Percentiles rank a stretch among this genome's conserved stretches.
These are phyloP conservation scores for Chaetodon trifascialis DNA, from an alignment of 2,113 vertebrate species.

Conservation along the genomic window DNA sequence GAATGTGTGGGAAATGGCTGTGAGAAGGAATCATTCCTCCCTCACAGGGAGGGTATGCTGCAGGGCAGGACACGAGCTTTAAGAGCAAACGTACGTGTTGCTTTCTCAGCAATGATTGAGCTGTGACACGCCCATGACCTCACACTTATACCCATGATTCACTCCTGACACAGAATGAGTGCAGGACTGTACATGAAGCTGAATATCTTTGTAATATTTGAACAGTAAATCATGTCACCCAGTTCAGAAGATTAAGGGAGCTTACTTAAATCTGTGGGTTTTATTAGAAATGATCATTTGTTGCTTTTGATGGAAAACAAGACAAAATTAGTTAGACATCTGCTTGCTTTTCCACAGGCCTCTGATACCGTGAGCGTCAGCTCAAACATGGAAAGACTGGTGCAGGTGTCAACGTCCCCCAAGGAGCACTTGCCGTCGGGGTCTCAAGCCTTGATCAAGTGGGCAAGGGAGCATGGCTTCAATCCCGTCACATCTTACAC, in stretches of 20 bases:
- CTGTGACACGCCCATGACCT: conserved; percentile 55
- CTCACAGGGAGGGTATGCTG: conserved; percentile 52
- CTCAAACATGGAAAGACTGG: conserved; percentile 60
- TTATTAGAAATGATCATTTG: background rate
- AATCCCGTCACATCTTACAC: conserved; percentile 92
- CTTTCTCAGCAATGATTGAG: conserved; percentile 59
- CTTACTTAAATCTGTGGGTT: background rate
- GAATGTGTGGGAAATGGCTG: conserved; percentile 76
- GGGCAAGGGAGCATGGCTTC: conserved; percentile 88
- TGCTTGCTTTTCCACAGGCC: conserved; percentile 81
- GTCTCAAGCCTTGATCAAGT: conserved; percentile 88
- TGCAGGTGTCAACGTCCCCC: conserved; percentile 70
- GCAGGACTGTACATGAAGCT: conserved; percentile 60
- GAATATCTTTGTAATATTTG: conserved; percentile 21
- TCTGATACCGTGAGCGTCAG: conserved; percentile 90
- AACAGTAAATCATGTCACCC: conserved; percentile 35
- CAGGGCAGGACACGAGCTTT: conserved; percentile 64
- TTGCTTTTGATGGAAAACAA: conserved; percentile 6
- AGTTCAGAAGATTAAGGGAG: background rate
- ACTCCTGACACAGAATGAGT: conserved; percentile 30
- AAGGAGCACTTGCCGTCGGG: conserved; percentile 87
- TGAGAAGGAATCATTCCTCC: conserved; percentile 81
- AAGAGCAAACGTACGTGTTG: conserved; percentile 61
- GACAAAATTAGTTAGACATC: background rate
- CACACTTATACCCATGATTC: conserved; percentile 49